Evolutionary conservation across 2,888 invertebrate genomes (phyloP).

Genomic region (Aproaerema taeniolella): DNA sequence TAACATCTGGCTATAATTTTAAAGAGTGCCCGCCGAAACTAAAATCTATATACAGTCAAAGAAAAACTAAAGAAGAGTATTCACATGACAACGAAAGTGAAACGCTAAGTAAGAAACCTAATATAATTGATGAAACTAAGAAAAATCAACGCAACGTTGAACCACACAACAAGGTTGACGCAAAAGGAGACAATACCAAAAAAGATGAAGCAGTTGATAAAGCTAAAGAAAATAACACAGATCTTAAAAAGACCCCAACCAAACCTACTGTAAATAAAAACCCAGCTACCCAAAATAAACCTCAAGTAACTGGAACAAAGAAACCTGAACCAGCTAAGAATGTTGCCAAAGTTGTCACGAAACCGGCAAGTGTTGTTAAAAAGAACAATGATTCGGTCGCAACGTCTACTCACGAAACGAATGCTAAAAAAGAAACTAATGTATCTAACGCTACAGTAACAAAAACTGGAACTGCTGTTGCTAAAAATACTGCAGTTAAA

Average conservation of each 20-base stretch:
- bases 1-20: constrained; percentile 48
- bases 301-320: background rate
- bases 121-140: background rate
- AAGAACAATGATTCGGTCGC: no score
- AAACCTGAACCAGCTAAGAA: constrained; percentile 1
- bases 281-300: background rate
- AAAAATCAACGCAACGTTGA: background rate
- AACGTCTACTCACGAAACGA: no score
- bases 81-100: no score
- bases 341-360: no score
- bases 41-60: constrained; percentile 22
- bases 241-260: background rate
- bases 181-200: background rate
- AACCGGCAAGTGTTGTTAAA: no score
- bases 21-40: constrained; percentile 42
- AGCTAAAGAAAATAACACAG: background rate
- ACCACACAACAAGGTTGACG: background rate
- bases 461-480: no score
- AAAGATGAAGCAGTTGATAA: background rate
- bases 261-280: background rate
- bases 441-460: no score
- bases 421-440: no score
- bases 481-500: background rate
- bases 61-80: background rate
- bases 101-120: no score